Percentiles rank a stretch among this genome's conserved stretches.
Conservation (phyloP, 2,797 vertebrate species). For the Danio jaintianensis region DNA sequence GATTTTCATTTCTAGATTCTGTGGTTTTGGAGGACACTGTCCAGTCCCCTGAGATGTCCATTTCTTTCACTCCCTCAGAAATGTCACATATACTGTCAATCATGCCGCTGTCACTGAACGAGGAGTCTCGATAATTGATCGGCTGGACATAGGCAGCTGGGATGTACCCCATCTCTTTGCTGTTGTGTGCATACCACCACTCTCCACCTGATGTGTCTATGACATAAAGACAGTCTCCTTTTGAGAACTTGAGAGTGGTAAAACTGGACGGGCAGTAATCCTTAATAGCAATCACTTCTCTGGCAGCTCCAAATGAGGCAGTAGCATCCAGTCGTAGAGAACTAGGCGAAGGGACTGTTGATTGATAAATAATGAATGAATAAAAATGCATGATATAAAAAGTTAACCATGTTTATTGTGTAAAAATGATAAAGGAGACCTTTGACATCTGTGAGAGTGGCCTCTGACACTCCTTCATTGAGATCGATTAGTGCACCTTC, state of each 20-base stretch:
- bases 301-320: conserved; percentile 85
- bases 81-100: conserved; percentile 88
- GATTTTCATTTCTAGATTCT: conserved; percentile 82
- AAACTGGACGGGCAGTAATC: conserved; percentile 96
- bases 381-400: not conserved
- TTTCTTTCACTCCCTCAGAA: conserved; percentile 84
- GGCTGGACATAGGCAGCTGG: conserved; percentile 94
- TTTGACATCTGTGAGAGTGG: conserved; percentile 89
- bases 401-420: not conserved
- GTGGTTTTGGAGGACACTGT: conserved; percentile 75
- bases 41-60: conserved; percentile 88
- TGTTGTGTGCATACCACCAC: conserved; percentile 99
- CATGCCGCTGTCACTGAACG: conserved; percentile 91
- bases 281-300: conserved; percentile 94
- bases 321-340: conserved; percentile 87
- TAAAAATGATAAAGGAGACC: conserved; percentile 71
- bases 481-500: conserved; percentile 95
- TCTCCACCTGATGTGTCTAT: conserved; percentile 92
- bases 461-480: conserved; percentile 84
- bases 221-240: conserved; percentile 93
- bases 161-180: conserved; percentile 97
- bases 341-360: conserved; percentile 93
- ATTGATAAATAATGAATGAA: not conserved
- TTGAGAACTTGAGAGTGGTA: conserved; percentile 95
- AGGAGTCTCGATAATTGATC: conserved; percentile 84